Base-by-base conservation (phyloP, 64 coral and sea anemone species). In the Pachyseris speciosa region DNA sequence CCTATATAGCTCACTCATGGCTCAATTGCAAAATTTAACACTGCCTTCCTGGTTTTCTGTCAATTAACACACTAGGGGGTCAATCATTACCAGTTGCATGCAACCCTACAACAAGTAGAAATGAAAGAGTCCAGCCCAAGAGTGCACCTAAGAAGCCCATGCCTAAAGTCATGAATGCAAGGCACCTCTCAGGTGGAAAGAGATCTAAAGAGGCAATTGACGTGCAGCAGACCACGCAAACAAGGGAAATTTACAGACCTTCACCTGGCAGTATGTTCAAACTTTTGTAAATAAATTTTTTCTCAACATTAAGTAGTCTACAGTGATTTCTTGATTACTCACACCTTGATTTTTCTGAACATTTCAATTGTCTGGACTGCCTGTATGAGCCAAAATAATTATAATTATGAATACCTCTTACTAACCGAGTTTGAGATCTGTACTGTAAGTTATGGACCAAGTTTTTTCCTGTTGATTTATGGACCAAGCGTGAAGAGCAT, bases 141-240 rank as follows among this genome's bases (percentile, higher is more conserved):
- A 53, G 58, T 48, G 26, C 59, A 53, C 61, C 19, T 12, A 83
- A 88, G 48, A 96, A 90, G 33, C 90, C 90, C 0, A 65, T 92
- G 51, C 94, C 94, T 1, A 96, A 86, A 37, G 91, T 96, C 0
- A 89, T 96, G 84, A 92, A 89, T 90, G 90, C 86, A 37, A 88
- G 86, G 15, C 97, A 99, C 29, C 86, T 93, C 16, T 75, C 88
- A 19, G 94, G 93, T 55, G 97, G 97, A 22, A 93, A 95, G 65
- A 89, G 94, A 67, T 87, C 75, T 43, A 92, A 99, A 65, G 97
- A 92, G 15, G 67, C 68, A 17, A 99, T 99, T 87, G 89, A 99
- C 9, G 12, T 76, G 26, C 57, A 91, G 12, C 42, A 81, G 20
- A 85, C 22, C 33, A 76, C 64, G 25, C 86, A 75, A 36, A 37